A percentile compares a stretch with the other conserved stretches of the same genome.
Evolutionary conservation across 2,888 invertebrate genomes (phyloP).

Genomic region (Iselma pallidipennis): DNA sequence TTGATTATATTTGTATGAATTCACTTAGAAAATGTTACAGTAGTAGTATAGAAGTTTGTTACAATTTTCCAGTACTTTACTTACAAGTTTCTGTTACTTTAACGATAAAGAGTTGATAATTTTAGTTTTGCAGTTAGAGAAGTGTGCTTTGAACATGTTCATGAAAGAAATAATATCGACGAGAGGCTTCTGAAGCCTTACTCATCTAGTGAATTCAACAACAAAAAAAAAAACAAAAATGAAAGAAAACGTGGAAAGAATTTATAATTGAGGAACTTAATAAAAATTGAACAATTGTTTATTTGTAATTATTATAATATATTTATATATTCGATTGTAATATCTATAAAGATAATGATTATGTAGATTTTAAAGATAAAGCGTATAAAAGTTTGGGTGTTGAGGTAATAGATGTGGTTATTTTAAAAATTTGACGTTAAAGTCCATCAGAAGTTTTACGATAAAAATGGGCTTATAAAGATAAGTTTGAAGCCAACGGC

Average conservation of each 20-base stretch:
- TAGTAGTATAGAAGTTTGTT: not conserved
- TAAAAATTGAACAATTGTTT: no score
- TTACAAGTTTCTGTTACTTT: not conserved
- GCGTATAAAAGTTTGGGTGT: not conserved
- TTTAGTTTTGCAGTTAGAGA: not conserved
- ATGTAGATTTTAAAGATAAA: not conserved
- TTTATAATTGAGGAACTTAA: no score
- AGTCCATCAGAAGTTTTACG: conserved; percentile 28
- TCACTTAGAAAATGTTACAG: not conserved
- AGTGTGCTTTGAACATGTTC: not conserved
- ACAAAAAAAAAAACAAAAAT: not conserved
- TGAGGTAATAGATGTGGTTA: conserved; percentile 8
- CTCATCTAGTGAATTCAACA: not conserved
- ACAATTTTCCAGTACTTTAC: not conserved
- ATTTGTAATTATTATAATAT: no score
- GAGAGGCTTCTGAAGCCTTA: not conserved
- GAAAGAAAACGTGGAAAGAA: no score
- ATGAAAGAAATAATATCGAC: not conserved
- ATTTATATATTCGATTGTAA: no score
- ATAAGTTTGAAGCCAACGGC: conserved; percentile 25
- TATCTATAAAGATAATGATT: not conserved
- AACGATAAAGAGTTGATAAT: not conserved
- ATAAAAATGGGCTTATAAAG: conserved; percentile 35
- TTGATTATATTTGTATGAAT: not conserved
- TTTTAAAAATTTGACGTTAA: conserved; percentile 27